These are phyloP conservation scores for Oreotrochilus melanogaster DNA, from an alignment of 2,113 vertebrate genomes.

Conservation along the genomic window DNA sequence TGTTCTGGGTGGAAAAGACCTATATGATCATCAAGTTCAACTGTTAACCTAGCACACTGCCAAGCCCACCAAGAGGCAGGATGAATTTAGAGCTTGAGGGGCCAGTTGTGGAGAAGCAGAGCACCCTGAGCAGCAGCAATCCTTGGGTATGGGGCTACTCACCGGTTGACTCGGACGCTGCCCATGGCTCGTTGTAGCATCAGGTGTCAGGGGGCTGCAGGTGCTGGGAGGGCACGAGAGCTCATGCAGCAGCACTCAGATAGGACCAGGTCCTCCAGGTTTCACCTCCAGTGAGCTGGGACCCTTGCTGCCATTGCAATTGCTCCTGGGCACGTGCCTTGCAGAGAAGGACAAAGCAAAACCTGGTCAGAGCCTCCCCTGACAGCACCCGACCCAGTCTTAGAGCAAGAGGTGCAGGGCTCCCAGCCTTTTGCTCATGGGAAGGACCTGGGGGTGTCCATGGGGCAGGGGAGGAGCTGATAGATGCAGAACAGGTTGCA, in stretches of 20 bases:
- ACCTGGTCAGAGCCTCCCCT: background rate
- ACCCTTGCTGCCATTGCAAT: background rate
- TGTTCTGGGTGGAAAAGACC: no score
- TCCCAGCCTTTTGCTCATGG: background rate
- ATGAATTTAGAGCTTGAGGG: background rate
- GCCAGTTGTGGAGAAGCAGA: background rate
- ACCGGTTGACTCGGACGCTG: slow-evolving; percentile 73
- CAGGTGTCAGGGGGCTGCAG: background rate
- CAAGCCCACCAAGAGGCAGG: background rate
- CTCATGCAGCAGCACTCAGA: slow-evolving; percentile 30
- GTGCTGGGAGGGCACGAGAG: background rate
- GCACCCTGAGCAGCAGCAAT: background rate
- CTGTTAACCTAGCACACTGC: no score
- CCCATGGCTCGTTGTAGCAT: slow-evolving; percentile 71
- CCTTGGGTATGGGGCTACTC: slow-evolving; percentile 1
- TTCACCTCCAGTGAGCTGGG: background rate
- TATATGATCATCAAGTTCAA: no score
- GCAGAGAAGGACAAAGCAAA: slow-evolving; percentile 1
- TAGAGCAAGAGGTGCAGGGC: rapidly evolving
- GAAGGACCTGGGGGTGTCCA: background rate
- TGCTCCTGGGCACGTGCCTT: background rate
- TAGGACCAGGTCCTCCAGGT: background rate
- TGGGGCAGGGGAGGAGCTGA: background rate
- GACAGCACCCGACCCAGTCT: background rate
- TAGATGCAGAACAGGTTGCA: background rate